Conservation (phyloP, 2,113 vertebrate species). For the Tachysurus fulvidraco region DNA sequence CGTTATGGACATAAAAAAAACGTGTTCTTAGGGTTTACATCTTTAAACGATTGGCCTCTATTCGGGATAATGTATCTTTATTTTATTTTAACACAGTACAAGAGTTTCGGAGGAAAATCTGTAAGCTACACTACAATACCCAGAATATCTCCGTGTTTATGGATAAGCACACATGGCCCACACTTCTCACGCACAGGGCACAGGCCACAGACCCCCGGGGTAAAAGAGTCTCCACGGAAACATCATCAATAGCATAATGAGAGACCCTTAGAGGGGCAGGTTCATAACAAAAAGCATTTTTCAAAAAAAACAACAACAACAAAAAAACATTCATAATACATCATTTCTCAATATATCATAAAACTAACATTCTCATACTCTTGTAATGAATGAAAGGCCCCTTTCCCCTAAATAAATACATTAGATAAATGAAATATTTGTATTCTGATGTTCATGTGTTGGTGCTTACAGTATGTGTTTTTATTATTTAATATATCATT, state of each 20-base stretch:
- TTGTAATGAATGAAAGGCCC: background rate
- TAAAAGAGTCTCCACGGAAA: slow-evolving; percentile 16
- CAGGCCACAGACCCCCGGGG: slow-evolving; percentile 33
- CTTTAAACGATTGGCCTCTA: background rate
- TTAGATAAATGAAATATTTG: background rate
- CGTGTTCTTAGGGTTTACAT: too few species aligned
- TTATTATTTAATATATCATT: background rate
- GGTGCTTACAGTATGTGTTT: background rate
- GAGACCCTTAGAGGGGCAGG: background rate
- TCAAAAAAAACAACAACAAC: too few species aligned
- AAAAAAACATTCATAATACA: background rate
- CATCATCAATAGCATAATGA: slow-evolving; percentile 1
- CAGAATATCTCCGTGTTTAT: slow-evolving; percentile 18
- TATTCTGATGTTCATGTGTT: background rate
- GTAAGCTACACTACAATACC: slow-evolving; percentile 66
- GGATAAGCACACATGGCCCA: slow-evolving; percentile 18
- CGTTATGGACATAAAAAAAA: background rate
- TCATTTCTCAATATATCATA: background rate
- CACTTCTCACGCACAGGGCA: slow-evolving; percentile 41
- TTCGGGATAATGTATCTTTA: background rate
- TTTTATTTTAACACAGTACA: background rate
- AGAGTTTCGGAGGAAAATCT: background rate
- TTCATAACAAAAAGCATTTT: background rate
- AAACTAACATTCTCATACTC: background rate
- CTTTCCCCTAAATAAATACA: background rate